phyloP scores from a whole-genome alignment of 1,140 invertebrate genomes.

The Sitodiplosis mosellana region DNA sequence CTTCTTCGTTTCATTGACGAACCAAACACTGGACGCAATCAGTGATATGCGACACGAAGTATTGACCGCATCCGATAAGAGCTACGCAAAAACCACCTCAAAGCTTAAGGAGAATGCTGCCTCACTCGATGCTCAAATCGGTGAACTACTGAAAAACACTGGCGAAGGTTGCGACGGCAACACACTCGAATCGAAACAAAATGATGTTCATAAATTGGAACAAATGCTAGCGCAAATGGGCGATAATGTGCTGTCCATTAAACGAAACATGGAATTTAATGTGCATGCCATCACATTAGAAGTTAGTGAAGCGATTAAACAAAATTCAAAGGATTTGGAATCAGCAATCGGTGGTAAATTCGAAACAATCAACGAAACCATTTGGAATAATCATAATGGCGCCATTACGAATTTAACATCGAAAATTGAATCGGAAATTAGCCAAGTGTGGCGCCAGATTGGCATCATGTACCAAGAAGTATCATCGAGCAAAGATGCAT shows the following conservation, averaged over 20 bases:
- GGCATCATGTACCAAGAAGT: constrained; percentile 76
- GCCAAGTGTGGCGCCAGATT: constrained; percentile 71
- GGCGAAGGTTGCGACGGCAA: constrained; percentile 29
- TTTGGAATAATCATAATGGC: constrained; percentile 54
- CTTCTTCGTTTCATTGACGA: constrained; percentile 18
- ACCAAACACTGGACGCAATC: constrained; percentile 18
- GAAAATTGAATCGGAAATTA: constrained; percentile 64
- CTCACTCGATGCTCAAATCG: constrained; percentile 13
- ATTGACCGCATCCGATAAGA: constrained; percentile 10
- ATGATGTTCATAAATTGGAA: constrained; percentile 45
- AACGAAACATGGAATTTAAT: constrained; percentile 65
- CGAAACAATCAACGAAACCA: constrained; percentile 42
- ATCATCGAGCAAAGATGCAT: constrained; percentile 47
- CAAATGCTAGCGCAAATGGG: constrained; percentile 64
- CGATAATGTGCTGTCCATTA: constrained; percentile 67
- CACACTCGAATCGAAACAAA: constrained; percentile 32
- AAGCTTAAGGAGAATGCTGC: constrained; percentile 20
- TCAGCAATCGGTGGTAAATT: constrained; percentile 46
- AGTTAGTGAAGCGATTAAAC: constrained; percentile 47
- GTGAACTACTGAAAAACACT: constrained; percentile 30
- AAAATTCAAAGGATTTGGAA: constrained; percentile 45
- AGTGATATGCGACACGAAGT: constrained; percentile 13
- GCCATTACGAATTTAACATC: constrained; percentile 53
- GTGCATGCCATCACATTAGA: constrained; percentile 71
- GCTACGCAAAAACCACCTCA: constrained; percentile 23